Evolutionary conservation across 1,140 invertebrate genomes (phyloP).

Genomic region (Whitmania pigra): DNA sequence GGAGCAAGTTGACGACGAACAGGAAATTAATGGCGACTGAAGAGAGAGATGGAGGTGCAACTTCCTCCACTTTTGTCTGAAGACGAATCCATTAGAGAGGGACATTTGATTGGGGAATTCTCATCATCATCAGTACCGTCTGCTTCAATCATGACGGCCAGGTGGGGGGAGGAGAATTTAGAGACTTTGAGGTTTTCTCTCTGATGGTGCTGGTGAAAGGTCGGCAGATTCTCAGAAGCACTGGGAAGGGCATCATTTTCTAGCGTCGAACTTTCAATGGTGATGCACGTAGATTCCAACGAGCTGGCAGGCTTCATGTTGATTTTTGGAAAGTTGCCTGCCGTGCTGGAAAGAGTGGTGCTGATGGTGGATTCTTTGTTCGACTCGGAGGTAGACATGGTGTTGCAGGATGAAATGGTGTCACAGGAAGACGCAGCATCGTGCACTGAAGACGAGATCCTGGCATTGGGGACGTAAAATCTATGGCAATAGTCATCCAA

Average conservation of each 20-base stretch:
- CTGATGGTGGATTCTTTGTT: neutral
- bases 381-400: neutral
- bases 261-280: too few relatives aligned
- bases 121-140: neutral
- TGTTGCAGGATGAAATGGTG: neutral
- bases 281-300: too few relatives aligned
- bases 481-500: neutral
- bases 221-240: neutral
- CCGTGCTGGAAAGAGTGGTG: neutral
- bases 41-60: neutral
- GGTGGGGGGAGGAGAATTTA: neutral
- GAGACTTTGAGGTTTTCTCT: neutral
- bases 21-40: neutral
- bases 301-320: neutral
- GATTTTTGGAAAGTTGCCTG: neutral
- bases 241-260: too few relatives aligned
- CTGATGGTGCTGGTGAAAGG: neutral
- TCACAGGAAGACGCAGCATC: too few relatives aligned
- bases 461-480: neutral
- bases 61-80: neutral
- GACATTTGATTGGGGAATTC: neutral
- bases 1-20: too few relatives aligned
- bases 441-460: neutral
- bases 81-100: neutral
- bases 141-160: slow-evolving; percentile 7